Percentiles rank a stretch among this genome's conserved stretches.
Conservation (phyloP, 2,113 vertebrate species). For the Ictidomys tridecemlineatus region DNA sequence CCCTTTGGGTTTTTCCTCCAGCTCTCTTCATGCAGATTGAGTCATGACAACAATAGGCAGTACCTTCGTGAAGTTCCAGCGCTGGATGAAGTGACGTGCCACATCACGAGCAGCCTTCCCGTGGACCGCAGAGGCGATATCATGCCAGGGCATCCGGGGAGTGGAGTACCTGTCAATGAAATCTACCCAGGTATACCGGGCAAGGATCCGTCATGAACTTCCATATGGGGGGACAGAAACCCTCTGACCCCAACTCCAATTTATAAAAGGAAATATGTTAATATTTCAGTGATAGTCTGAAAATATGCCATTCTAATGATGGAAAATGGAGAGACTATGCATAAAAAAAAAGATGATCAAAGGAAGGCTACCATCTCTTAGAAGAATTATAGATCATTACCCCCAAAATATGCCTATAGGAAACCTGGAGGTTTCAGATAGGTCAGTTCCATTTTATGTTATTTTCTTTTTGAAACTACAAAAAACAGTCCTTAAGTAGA, state of each 20-base stretch:
- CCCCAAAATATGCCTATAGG: not conserved
- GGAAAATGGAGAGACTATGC: not conserved
- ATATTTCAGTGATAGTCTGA: not conserved
- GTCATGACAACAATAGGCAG: too few species aligned
- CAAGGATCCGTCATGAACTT: not conserved
- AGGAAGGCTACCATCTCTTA: not conserved
- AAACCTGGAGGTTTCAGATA: not conserved
- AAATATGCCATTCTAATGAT: not conserved
- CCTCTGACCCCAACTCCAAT: not conserved
- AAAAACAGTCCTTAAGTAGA: not conserved
- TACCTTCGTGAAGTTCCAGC: conserved; percentile 99
- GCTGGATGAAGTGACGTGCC: conserved; percentile 97
- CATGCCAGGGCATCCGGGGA: conserved; percentile 99
- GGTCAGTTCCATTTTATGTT: not conserved
- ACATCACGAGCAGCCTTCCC: conserved; percentile 95
- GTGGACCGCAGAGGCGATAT: conserved; percentile 95
- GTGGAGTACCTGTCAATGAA: conserved; percentile 97
- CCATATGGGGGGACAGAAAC: not conserved
- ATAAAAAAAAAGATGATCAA: conserved; percentile 13
- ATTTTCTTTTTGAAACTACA: not conserved
- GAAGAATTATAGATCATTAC: not conserved
- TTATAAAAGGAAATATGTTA: not conserved
- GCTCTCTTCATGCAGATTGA: not conserved
- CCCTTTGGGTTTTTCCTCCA: not conserved
- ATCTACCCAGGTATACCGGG: conserved; percentile 84